Base-by-base conservation (phyloP, 2,113 vertebrate species). In the Limnothrissa miodon region DNA sequence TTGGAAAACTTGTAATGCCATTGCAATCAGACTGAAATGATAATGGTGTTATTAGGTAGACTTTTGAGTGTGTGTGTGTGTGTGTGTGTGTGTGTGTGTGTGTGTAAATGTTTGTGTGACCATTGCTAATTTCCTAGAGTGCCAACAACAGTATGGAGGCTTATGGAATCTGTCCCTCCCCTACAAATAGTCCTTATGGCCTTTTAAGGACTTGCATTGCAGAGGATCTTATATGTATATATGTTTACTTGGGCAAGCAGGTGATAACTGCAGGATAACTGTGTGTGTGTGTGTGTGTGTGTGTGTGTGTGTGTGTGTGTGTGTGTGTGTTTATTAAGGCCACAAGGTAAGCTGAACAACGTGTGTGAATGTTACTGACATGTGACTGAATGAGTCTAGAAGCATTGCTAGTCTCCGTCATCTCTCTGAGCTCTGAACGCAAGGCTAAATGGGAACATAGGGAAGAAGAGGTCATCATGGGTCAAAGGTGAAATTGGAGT, bases 1-100 rank as follows among this genome's bases (percentile, higher is more conserved):
- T 17, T 74, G 66, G n/a, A 62, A 62, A 62, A 74, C 33, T 11
- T 9, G 25, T 36, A 36, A 36, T 29, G 33, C 29, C 66, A 62
- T 62, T 62, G 9, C 25, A 36, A 5, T 0, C 66, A 74, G 36
- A 74, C 29, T 36, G 66, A 15, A 74, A 36, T 15, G 15, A 74
- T 17, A 74, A 66, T 66, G 59, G 59, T 25, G 25, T 36, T 36
- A 33, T 23, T 17, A 74, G 10, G 66, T 36, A 17, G 66, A 36
- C 29, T 74, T 74, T 11, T 74, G 33, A 29, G 36, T 5, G 9
- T 29, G 59, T 45, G 39, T 46, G 33, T 79, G 82, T 66, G 83
- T 80, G 53, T 80, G 79, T 78, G 79, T 78, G 59, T 70, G 78
- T 80, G 83, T 80, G 83, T 78, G 25, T 79, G 80, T 74, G 84